A percentile compares a stretch with the other conserved stretches of the same genome.
phyloP scores from a whole-genome alignment of 2,113 vertebrate genomes.

The Hepsetus odoe region DNA sequence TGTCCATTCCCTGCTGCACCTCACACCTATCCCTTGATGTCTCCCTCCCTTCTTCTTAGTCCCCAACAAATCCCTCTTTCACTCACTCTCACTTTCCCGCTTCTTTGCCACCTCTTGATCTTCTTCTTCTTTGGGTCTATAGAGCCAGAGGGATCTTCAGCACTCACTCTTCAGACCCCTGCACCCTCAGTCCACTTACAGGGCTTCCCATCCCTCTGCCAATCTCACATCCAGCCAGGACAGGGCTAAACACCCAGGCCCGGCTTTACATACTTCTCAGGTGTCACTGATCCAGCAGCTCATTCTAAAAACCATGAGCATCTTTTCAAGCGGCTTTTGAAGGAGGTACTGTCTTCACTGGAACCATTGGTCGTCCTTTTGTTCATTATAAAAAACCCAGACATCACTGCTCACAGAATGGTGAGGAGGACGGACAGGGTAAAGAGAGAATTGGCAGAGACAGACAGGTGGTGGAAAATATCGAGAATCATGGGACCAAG shows the following conservation, averaged over 20 bases:
- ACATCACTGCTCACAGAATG: neutral
- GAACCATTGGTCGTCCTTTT: neutral
- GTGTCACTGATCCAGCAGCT: slow-evolving; percentile 43
- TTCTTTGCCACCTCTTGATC: slow-evolving; percentile 17
- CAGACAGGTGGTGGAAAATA: slow-evolving; percentile 34
- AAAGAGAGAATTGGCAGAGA: neutral
- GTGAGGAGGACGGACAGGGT: neutral
- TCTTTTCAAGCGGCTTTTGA: slow-evolving; percentile 7
- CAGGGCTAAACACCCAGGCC: neutral
- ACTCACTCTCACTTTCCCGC: neutral
- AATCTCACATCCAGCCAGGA: slow-evolving; percentile 32
- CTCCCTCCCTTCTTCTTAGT: neutral
- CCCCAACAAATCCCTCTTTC: neutral
- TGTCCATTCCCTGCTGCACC: no score
- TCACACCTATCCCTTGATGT: neutral
- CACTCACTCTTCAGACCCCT: slow-evolving; percentile 9
- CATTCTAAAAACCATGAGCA: slow-evolving; percentile 25
- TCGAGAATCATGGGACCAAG: slow-evolving; percentile 29
- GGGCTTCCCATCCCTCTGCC: slow-evolving; percentile 27
- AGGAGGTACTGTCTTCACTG: neutral
- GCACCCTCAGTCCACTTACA: slow-evolving; percentile 11
- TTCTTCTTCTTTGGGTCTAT: slow-evolving; percentile 5
- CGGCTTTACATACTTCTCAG: slow-evolving; percentile 37
- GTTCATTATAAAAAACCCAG: slow-evolving; percentile 13
- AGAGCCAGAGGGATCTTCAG: slow-evolving; percentile 21